phyloP scores from a whole-genome alignment of 2,888 invertebrate genomes.

The Nymphalis c-album region DNA sequence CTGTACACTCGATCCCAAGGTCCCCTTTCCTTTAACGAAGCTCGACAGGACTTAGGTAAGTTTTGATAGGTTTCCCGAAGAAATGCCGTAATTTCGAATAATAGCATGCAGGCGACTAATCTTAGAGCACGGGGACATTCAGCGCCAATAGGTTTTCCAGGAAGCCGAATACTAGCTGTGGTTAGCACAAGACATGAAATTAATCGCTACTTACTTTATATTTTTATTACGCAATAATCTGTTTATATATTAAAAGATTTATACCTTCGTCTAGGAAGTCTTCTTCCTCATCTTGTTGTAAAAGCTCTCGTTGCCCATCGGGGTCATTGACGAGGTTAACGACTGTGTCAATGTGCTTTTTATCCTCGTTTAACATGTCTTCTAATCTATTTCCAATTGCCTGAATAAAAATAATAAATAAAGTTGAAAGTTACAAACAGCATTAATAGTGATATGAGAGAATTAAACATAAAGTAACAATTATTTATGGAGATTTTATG shows the following conservation, averaged over 20 bases:
- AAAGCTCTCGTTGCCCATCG: constrained; percentile 87
- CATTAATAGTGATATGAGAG: too few relatives aligned
- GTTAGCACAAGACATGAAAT: constrained; percentile 5
- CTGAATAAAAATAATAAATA: constrained; percentile 44
- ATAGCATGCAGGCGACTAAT: constrained; percentile 94
- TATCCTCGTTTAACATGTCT: constrained; percentile 93
- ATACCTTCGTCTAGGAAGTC: constrained; percentile 97
- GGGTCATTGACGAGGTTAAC: constrained; percentile 87
- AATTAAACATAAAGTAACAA: too few relatives aligned
- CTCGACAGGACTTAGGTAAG: constrained; percentile 87
- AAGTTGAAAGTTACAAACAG: too few relatives aligned
- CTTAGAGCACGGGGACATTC: constrained; percentile 94
- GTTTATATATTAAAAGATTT: not conserved
- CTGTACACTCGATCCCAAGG: constrained; percentile 92
- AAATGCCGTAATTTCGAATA: constrained; percentile 98
- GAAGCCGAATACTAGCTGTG: constrained; percentile 84
- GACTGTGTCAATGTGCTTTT: constrained; percentile 85
- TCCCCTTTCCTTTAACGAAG: constrained; percentile 88
- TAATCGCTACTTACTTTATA: not conserved
- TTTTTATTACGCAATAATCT: not conserved
- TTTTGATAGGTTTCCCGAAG: constrained; percentile 97
- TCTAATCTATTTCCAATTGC: constrained; percentile 94
- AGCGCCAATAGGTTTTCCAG: constrained; percentile 84
- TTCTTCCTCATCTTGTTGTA: constrained; percentile 95
- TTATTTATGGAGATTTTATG: too few relatives aligned